These are phyloP conservation scores for Diglossa cyanea DNA, from an alignment of 2,797 vertebrate genomes.

Conservation along the genomic window DNA sequence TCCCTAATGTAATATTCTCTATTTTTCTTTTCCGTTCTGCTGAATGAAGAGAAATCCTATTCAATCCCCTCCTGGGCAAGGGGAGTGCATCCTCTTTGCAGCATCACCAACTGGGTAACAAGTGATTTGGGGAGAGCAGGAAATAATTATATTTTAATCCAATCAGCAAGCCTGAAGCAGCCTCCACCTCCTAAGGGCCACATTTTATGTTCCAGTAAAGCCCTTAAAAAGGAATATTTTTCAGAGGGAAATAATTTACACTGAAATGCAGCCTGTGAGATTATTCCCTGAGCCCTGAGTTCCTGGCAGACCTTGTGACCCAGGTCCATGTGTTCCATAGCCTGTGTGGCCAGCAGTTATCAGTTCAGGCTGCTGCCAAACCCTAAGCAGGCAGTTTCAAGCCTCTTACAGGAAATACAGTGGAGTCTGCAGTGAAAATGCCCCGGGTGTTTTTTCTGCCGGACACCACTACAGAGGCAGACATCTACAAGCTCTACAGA, in stretches of 20 bases:
- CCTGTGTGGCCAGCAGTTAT: not conserved
- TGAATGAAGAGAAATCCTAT: not conserved
- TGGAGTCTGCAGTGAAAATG: not conserved
- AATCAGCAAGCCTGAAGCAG: not conserved
- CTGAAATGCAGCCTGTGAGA: not conserved
- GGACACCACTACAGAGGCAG: not conserved
- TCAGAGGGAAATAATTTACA: not conserved
- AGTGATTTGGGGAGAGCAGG: not conserved
- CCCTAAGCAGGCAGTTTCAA: not conserved
- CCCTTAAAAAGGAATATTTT: not conserved
- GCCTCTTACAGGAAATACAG: fast-evolving
- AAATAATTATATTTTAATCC: not conserved
- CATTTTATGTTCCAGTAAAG: not conserved
- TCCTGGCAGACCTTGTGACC: not conserved
- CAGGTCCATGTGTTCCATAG: not conserved
- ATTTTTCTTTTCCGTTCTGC: not conserved
- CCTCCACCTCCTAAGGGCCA: not conserved
- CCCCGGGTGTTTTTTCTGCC: not conserved
- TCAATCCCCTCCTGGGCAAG: not conserved
- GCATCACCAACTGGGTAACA: not conserved
- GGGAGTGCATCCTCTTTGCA: not conserved
- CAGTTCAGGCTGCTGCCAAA: not conserved
- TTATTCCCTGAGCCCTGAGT: not conserved
- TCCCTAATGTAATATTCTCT: not conserved
- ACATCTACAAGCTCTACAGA: not conserved